Conservation (phyloP, 2,888 invertebrate genomes). For the Argyresthia albistria region DNA sequence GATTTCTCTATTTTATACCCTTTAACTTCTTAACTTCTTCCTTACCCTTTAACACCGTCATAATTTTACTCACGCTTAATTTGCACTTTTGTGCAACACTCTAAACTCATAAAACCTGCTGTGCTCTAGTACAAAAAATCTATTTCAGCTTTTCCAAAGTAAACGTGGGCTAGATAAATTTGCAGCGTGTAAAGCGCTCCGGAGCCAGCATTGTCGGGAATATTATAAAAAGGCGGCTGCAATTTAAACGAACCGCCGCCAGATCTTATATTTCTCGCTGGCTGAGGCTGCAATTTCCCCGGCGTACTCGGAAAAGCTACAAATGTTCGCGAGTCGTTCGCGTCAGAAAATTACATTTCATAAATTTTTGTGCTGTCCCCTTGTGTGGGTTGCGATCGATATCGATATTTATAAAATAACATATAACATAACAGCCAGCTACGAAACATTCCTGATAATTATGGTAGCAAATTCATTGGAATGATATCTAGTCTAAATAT, state of each 20-base stretch:
- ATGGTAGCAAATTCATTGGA: not conserved
- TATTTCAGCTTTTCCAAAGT: too few species aligned
- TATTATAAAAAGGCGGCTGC: slow-evolving; percentile 54
- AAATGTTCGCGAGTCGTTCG: slow-evolving; percentile 62
- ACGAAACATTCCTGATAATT: not conserved
- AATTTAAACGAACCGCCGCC: slow-evolving; percentile 59
- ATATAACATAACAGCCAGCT: too few species aligned
- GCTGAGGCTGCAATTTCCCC: slow-evolving; percentile 65
- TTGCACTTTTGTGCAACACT: too few species aligned
- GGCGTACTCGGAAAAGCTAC: slow-evolving; percentile 62
- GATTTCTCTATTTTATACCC: too few species aligned
- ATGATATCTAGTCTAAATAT: not conserved
- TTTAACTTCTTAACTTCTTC: too few species aligned
- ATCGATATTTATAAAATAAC: not conserved
- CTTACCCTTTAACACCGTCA: too few species aligned
- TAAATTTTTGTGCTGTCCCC: slow-evolving; percentile 49
- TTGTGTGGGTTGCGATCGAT: not conserved
- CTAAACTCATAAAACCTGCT: too few species aligned
- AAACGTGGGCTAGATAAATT: too few species aligned
- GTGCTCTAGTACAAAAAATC: too few species aligned
- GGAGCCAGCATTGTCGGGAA: too few species aligned
- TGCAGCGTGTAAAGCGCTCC: too few species aligned
- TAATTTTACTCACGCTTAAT: too few species aligned
- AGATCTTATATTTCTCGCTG: slow-evolving; percentile 58
- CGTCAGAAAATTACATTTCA: slow-evolving; percentile 70